These are phyloP conservation scores for Hermaeophaga mercurialis DNA, from an alignment of 2,888 invertebrate genomes.

Conservation along the genomic window DNA sequence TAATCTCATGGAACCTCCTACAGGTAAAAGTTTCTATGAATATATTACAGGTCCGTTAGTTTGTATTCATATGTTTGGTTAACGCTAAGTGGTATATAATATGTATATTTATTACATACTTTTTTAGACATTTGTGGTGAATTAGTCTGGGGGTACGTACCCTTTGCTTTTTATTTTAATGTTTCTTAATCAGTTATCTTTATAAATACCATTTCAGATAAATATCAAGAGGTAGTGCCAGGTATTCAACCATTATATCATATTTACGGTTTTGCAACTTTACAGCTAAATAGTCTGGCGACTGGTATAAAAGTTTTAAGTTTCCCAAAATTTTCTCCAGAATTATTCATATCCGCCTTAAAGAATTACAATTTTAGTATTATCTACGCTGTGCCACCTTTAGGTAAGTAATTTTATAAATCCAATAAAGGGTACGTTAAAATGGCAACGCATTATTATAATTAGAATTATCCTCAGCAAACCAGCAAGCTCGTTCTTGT, in stretches of 20 bases:
- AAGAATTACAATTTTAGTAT: slow-evolving; percentile 66
- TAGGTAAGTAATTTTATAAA: slow-evolving; percentile 25
- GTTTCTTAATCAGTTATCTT: no score
- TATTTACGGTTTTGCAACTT: slow-evolving; percentile 73
- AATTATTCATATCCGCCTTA: slow-evolving; percentile 68
- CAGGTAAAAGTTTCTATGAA: slow-evolving; percentile 1
- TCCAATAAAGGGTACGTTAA: no score
- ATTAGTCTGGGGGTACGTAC: no score
- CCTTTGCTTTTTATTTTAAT: no score
- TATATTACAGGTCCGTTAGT: no score
- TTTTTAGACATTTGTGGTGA: no score
- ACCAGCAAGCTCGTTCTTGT: no score
- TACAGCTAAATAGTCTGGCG: slow-evolving; percentile 63
- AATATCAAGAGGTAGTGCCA: slow-evolving; percentile 67
- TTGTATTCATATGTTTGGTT: no score
- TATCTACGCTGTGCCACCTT: slow-evolving; percentile 74
- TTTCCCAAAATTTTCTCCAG: slow-evolving; percentile 75
- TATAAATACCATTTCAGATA: slow-evolving; percentile 50
- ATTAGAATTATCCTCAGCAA: no score
- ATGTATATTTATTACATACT: no score
- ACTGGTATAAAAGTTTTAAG: slow-evolving; percentile 71
- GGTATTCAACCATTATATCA: slow-evolving; percentile 83
- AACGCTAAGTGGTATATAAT: no score
- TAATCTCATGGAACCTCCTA: slow-evolving; percentile 1
- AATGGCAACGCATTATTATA: no score